Evolutionary conservation across 2,888 invertebrate genomes (phyloP), one percentile per base, ranked within the genome.

Genomic region (Flabesymbios commensalis): DNA sequence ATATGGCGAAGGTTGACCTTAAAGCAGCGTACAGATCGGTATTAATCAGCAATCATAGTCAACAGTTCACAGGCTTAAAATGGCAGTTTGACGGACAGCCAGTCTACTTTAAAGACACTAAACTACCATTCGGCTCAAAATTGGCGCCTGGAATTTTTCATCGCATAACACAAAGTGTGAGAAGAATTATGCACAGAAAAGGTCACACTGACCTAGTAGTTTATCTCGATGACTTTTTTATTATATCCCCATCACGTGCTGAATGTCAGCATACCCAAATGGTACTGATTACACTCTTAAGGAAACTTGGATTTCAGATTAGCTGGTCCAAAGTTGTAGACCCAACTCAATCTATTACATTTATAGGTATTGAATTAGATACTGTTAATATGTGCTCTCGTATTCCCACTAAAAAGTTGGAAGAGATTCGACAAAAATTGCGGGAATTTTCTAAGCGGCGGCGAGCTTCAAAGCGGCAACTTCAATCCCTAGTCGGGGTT

Each of bases 1-100:
- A 14, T 14, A 49, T 49, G 10, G 49, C 28, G 7, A 49, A 49
- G 29, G 49, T 49, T 24, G 49, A 49, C 29, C 49, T 49, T 26
- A 22, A 28, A 10, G 5, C 5, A 5, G 49, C 49, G 5, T 49
- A 49, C 49, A 14, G 49, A 29, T 26, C 26, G 10, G 49, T 49
- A 10, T 10, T 7, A 10, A 14, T 49, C 24, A 10, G 10, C 10
- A 24, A 24, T 5, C 10, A 24, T 10, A 7, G 28, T 7, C 29
- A 26, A 7, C 14, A 7, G 10, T 22, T 28, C 29, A 49, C 49
- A 10, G 49, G 49, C 7, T 19, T 49, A 22, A 49, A 49, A 19
- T 49, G 49, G 49, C 22, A 22, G 14, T 49, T 49, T 19, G 14
- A 7, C 19, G 49, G 49, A 10, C 7, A 22, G 10, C 10, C 7